Percentiles rank a stretch among this genome's conserved stretches.
Evolutionary conservation across 1,140 invertebrate species (phyloP).

Genomic region (Oryzaephilus surinamensis): DNA sequence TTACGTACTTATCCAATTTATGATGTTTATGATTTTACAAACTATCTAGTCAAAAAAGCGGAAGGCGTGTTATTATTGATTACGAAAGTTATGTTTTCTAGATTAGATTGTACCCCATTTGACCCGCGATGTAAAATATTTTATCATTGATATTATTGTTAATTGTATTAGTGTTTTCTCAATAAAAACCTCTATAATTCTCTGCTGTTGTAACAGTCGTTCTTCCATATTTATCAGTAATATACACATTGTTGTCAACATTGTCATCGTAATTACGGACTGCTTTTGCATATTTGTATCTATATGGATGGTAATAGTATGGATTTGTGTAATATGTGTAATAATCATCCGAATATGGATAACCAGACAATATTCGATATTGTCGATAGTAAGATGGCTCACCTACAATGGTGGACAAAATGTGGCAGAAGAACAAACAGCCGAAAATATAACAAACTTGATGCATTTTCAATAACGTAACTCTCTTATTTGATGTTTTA

Average conservation of each 20-base stretch:
- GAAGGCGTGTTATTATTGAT: no score
- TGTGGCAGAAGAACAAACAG: slow-evolving; percentile 10
- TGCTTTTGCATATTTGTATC: slow-evolving; percentile 6
- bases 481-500: no score
- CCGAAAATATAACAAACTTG: no score
- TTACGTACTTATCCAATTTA: no score
- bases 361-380: slow-evolving; percentile 12
- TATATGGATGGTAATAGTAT: slow-evolving; percentile 15
- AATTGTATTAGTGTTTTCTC: slow-evolving; percentile 2
- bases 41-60: no score
- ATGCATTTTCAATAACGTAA: no score
- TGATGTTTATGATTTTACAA: no score
- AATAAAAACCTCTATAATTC: slow-evolving; percentile 7
- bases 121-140: background rate
- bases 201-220: slow-evolving; percentile 15
- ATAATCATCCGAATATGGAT: slow-evolving; percentile 15
- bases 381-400: slow-evolving; percentile 20
- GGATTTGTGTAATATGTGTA: slow-evolving; percentile 20
- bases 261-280: slow-evolving; percentile 1
- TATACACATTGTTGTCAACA: slow-evolving; percentile 22
- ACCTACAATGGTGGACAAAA: slow-evolving; percentile 14
- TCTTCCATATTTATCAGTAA: slow-evolving; percentile 25
- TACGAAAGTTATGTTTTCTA: no score
- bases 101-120: no score
- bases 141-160: background rate